Base-by-base conservation (phyloP, 2,888 invertebrate species). In the Laspeyria flexula region DNA sequence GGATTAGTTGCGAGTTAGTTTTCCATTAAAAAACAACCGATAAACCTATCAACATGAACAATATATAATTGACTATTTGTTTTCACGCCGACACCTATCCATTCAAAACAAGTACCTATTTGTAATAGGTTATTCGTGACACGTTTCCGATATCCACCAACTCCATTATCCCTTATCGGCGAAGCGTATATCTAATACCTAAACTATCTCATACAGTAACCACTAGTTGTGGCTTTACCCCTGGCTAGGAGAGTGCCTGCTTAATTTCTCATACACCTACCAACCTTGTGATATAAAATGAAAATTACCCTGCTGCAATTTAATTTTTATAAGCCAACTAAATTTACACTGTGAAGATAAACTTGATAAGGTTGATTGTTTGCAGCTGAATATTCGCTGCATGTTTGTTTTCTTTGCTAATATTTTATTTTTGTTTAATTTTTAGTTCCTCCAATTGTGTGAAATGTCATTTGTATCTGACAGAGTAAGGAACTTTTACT, bases 221-320 rank as follows among this genome's bases (percentile, higher is more conserved):
- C 71, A 23, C 65, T 51, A 45, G 57, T 59, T 65, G 69, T 53
- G 68, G 69, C 27, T 56, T 47, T 40, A 46, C 41, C 62, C 55
- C 59, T 50, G 55, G 61, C 18, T 47, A 65, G 38, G 54, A 55
- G 52, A 56, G 68, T 51, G 55, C 62, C 68, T 69, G 55, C 49
- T 69, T 62, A 69, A 69, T 71, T 42, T 71, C 71, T 71, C 60
- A 69, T 69, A 59, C 25, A 54, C 65, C 52, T 52, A 51, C 47
- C 46, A 54, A 54, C 55, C 44, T 44, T 55, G 53, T 67, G 48
- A 60, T 71, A 62, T 70, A 72, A 67, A 67, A 72, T 70, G 56
- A 71, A 75, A 72, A 73, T 69, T 63, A 55, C 62, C 55, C 52
- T 35, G 57, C 59, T 63, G 72, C 71, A 71, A 71, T 75, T 75